phyloP scores from a whole-genome alignment of 2,113 vertebrate species.

The Pipra filicauda region DNA sequence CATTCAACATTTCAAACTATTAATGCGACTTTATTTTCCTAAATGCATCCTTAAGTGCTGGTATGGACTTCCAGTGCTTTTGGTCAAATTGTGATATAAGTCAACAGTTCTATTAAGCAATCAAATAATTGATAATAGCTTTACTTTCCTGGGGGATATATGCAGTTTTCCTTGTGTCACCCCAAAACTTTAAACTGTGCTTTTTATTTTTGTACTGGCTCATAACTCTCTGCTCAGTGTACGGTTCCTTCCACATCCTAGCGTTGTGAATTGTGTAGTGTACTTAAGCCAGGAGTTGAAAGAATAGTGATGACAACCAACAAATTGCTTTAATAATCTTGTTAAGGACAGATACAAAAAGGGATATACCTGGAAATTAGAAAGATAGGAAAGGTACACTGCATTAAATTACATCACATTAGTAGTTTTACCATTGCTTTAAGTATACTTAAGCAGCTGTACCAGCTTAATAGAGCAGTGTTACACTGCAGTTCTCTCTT shows the following conservation, averaged over 20 bases:
- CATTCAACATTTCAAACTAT: background rate
- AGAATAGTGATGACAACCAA: background rate
- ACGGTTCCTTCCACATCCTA: background rate
- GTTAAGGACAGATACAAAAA: background rate
- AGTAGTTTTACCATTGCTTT: background rate
- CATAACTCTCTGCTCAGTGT: background rate
- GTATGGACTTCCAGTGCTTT: background rate
- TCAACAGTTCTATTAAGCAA: background rate
- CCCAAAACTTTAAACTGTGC: background rate
- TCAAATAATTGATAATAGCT: background rate
- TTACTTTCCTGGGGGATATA: constrained; percentile 10
- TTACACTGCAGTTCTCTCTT: background rate
- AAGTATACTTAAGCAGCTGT: background rate
- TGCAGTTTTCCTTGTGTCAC: background rate
- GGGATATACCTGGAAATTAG: background rate
- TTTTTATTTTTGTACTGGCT: constrained; percentile 31
- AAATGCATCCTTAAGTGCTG: background rate
- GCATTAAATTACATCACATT: background rate
- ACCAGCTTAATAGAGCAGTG: background rate
- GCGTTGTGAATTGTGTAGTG: background rate
- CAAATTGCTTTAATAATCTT: background rate
- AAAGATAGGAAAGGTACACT: background rate
- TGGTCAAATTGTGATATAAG: constrained; percentile 1
- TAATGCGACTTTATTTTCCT: background rate
- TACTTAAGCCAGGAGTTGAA: background rate